Evolutionary conservation across 2,888 invertebrate species (phyloP), one percentile per base, ranked within the genome.

Genomic region (Trissolcus brochymenae): DNA sequence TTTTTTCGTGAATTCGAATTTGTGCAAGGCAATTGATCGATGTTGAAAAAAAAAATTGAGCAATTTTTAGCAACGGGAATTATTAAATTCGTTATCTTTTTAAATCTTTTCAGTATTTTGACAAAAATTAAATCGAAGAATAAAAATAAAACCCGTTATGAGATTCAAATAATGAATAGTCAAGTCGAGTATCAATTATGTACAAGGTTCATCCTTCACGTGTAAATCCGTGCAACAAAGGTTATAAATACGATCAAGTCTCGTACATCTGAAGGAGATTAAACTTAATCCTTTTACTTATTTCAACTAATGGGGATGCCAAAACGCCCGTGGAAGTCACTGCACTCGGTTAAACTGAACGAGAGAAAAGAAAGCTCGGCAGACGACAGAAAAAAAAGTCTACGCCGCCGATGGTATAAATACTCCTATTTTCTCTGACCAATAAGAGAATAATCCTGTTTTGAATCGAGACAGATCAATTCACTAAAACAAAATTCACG

Each of bases 271-370:
- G 62, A 70, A 70, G 49, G 57, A 62, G 61, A 70, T 62, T 70
- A 62, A 61, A 51, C 25, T 40, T 70, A 70, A 70, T 62, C 70
- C 70, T 62, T 56, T 62, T 43, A 41, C 61, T 70, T 70, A 70
- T 56, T 70, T 70, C 16, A 51, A 62, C 56, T 56, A 56, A 70
- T 62, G 51, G 62, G 7, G 51, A 56, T 57, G 14, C 62, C 70
- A 55, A 61, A 70, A 60, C 40, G 56, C 41, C 56, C 41, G 17
- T 54, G 55, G 55, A 13, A 60, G 25, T 11, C 43, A 40, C 59
- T 59, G 43, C 53, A 46, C n/a, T 59, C 67, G 9, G 61, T 55
- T 68, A 54, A 68, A 68, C 51, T 60, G 60, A 43, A 68, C 60
- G 54, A 54, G 46, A 46, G 21, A 53, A 67, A 67, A 66, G 66